These are phyloP conservation scores for Endotricha flammealis DNA, from an alignment of 2,888 invertebrate genomes.

Conservation along the genomic window DNA sequence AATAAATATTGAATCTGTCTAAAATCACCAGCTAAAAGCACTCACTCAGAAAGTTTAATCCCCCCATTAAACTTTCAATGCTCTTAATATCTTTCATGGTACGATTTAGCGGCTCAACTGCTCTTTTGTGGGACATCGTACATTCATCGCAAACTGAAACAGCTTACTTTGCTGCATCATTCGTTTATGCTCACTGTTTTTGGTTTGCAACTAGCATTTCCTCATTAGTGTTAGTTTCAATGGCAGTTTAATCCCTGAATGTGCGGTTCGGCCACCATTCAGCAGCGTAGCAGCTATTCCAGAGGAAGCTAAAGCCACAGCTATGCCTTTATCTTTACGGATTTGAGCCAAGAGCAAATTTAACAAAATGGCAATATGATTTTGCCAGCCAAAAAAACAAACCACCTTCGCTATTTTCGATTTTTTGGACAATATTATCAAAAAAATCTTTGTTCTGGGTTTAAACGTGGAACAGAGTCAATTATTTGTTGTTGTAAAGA, in stretches of 20 bases:
- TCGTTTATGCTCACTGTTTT: too few species aligned
- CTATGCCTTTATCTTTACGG: slow-evolving; percentile 13
- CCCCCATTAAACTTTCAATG: slow-evolving; percentile 9
- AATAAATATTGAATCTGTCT: too few species aligned
- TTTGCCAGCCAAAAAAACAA: slow-evolving; percentile 9
- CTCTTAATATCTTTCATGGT: too few species aligned
- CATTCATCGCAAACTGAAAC: slow-evolving; percentile 26
- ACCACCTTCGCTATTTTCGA: slow-evolving; percentile 9
- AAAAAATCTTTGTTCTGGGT: slow-evolving; percentile 19
- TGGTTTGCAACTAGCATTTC: too few species aligned
- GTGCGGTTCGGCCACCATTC: slow-evolving; percentile 19
- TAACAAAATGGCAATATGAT: slow-evolving; percentile 17
- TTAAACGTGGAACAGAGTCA: slow-evolving; percentile 25
- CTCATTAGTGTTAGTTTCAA: too few species aligned
- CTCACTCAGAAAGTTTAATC: too few species aligned
- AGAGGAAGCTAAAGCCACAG: slow-evolving; percentile 19
- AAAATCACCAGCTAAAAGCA: slow-evolving; percentile 22
- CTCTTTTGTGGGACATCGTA: slow-evolving; percentile 21
- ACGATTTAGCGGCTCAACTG: neutral
- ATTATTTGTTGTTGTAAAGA: slow-evolving; percentile 23
- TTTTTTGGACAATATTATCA: slow-evolving; percentile 7
- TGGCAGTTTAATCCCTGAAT: slow-evolving; percentile 18
- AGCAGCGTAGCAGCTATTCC: slow-evolving; percentile 18
- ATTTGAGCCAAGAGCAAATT: slow-evolving; percentile 20
- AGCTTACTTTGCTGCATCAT: slow-evolving; percentile 13